Evolutionary conservation across 2,797 vertebrate species (phyloP), one percentile per base, ranked within the genome.

Genomic region (Microchirus variegatus): DNA sequence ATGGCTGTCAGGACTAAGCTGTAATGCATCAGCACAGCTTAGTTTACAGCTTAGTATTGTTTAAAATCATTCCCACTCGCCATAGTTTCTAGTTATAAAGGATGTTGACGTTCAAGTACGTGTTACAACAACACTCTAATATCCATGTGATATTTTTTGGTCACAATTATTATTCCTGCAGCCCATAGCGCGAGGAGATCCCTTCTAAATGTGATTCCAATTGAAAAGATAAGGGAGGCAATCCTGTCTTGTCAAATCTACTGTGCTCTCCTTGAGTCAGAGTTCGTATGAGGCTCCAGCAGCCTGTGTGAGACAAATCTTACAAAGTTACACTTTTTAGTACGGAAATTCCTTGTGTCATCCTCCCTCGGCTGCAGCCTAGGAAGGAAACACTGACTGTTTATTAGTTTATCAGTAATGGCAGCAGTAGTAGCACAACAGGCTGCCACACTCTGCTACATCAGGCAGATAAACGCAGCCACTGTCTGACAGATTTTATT

Each of bases 401-500:
- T n/a, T 48, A 68, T 63, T 63, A 53, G 45, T 2, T 45, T 47
- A 42, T 14, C 44, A 46, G 37, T n/a, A 46, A 11, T 11, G 6
- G 43, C 49, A 55, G 70, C 62, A 48, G 43, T 52, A 53, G 60
- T 3, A 41, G 44, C 9, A n/a, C 65, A 38, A 45, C 40, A 52
- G 59, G 69, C 63, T 53, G 59, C 60, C 51, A 48, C 17, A 14
- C 69, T 76, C 55, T 35, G 75, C 69, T 68, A 56, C 64, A 48
- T 69, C 56, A 60, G 74, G 78, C 65, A 75, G 64, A 75, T 70
- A 64, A 70, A 81, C 67, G 64, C 10, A 63, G 56, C 64, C 3
- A n/a, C 36, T 59, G 48, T 69, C 46, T 61, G 63, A 70, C 75
- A 77, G 58, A 73, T 78, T 67, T 59, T 5, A 49, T 31, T 61